Percentiles rank a stretch among this genome's conserved stretches.
Conservation (phyloP, 2,888 invertebrate genomes). For the Drosophila longiperda region DNA sequence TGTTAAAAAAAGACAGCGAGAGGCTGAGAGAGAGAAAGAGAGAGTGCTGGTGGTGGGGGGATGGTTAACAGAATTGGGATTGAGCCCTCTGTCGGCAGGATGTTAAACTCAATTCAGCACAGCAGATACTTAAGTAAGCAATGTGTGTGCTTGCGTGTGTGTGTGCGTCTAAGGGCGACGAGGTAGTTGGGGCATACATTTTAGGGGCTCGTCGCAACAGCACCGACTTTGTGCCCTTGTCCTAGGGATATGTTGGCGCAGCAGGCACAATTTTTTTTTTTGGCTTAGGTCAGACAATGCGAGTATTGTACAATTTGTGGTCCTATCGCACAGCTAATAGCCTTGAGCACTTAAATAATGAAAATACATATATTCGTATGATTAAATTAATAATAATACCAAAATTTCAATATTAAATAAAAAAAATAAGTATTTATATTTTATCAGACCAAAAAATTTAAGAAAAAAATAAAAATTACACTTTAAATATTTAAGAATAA, state of each 20-base stretch:
- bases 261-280: background rate
- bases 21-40: background rate
- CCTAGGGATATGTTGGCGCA: slow-evolving; percentile 1
- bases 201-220: slow-evolving; percentile 14
- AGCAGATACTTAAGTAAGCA: background rate
- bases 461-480: background rate
- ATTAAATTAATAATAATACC: no score
- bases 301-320: background rate
- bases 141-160: background rate
- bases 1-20: background rate
- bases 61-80: no score
- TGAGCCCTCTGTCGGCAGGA: slow-evolving; percentile 9
- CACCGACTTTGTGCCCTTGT: slow-evolving; percentile 5
- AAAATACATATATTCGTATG: background rate
- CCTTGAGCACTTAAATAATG: background rate
- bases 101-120: background rate
- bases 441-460: background rate
- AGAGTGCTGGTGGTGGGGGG: background rate
- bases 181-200: background rate
- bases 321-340: background rate
- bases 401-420: no score
- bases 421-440: no score
- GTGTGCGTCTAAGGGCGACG: background rate
- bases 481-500: background rate
- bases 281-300: background rate